Evolutionary conservation across 2,888 invertebrate species (phyloP).

Genomic region (Ctena decussata): DNA sequence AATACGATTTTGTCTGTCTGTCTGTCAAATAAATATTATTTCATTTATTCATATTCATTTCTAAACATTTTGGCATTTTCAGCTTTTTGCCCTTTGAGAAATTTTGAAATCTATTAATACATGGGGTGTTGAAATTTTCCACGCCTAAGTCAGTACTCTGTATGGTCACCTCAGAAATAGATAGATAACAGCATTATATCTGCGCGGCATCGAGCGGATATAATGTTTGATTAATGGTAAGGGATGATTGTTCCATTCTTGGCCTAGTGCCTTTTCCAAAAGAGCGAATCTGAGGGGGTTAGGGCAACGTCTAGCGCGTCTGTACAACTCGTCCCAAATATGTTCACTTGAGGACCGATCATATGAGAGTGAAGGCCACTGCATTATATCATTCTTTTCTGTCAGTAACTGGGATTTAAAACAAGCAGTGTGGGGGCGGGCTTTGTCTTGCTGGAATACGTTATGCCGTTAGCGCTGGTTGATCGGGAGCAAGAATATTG

Average conservation of each 20-base stretch:
- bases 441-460: slow-evolving; percentile 6
- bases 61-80: background rate
- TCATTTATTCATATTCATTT: background rate
- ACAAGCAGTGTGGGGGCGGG: background rate
- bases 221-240: background rate
- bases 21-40: no score
- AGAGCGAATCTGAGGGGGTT: background rate
- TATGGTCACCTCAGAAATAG: background rate
- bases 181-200: background rate
- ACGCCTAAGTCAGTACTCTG: background rate
- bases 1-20: no score
- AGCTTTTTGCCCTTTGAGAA: background rate
- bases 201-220: background rate
- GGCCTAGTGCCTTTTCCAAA: background rate
- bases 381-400: background rate
- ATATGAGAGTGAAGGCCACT: background rate
- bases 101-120: background rate
- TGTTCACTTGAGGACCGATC: background rate
- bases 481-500: background rate
- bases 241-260: background rate
- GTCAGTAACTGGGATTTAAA: background rate
- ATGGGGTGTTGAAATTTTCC: background rate
- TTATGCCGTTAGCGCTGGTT: background rate
- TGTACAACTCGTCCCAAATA: background rate
- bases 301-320: background rate